A percentile compares a stretch with the other conserved stretches of the same genome.
phyloP scores from a whole-genome alignment of 1,140 invertebrate species.

The Cyclina sinensis region DNA sequence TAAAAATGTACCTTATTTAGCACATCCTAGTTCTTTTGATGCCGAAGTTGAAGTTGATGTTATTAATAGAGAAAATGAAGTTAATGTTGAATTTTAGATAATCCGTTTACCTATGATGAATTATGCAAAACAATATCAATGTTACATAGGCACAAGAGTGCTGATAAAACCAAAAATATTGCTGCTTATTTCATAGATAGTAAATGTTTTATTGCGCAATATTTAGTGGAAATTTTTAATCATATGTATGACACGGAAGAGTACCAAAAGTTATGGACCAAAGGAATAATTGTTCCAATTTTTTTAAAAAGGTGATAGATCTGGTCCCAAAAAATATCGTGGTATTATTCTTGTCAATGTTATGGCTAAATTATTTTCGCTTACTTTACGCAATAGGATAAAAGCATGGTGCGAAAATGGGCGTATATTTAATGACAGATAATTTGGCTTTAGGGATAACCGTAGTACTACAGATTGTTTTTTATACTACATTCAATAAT shows the following conservation, averaged over 20 bases:
- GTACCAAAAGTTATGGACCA: not conserved
- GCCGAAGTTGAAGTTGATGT: not conserved
- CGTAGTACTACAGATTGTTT: not conserved
- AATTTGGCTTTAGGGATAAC: not conserved
- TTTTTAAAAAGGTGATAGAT: not conserved
- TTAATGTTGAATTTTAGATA: too few relatives aligned
- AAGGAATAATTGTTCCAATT: not conserved
- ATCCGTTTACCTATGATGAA: not conserved
- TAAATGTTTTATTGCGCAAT: slow-evolving; percentile 10
- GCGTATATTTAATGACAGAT: not conserved
- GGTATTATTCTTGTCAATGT: not conserved
- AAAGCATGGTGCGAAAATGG: not conserved
- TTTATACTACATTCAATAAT: not conserved
- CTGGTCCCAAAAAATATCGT: not conserved
- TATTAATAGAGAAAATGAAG: not conserved
- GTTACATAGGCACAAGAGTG: not conserved
- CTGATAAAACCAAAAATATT: not conserved
- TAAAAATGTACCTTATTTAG: not conserved
- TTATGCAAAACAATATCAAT: not conserved
- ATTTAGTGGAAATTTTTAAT: slow-evolving; percentile 10
- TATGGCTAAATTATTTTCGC: not conserved
- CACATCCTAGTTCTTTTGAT: not conserved
- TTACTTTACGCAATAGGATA: not conserved
- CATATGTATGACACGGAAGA: not conserved
- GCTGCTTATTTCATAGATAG: slow-evolving; percentile 23